Base-by-base conservation (phyloP, 2,888 invertebrate species). In the Drosophila mimetica region DNA sequence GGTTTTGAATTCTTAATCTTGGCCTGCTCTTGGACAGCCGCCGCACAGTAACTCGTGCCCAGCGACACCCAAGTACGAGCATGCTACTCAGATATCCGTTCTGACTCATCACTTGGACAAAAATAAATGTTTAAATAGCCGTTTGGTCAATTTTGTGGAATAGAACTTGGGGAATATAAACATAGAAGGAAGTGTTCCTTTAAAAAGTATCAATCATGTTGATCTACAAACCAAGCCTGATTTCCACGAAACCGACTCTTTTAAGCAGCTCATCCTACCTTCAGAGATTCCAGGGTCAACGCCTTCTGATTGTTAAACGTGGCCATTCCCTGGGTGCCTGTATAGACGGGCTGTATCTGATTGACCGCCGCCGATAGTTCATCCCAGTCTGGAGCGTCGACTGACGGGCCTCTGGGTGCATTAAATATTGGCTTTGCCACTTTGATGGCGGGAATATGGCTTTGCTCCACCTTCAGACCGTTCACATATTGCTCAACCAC, bases 231-330 rank as follows among this genome's bases (percentile, higher is more conserved):
- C 39, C 5, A 39, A 20, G 20, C 20, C 41, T 20, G 2, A 13
- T 5, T 18, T 20, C 20, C 13, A 20, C 11, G 13, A 13, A 13
- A 7, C 7, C 7, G 3, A 22, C 41, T 18, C 11, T 0, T 13
- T 11, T 18, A 4, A 4, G 4, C 11, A 18, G 13, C 0, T 8
- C 39, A n/a, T 3, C 8, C 36, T 34, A 91, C 91, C 74, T 95
- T 93, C 2, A 97, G 92, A 4, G 95, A 93, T 41, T 96, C 96
- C 58, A 95, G 91, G 2, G 96, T 96, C 28, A 96, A 86, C 8
- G 93, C 92, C 70, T 95, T 94, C 82, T 96, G 95, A 2, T 93
- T 93, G 85, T 95, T 93, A 77, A 95, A 94, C 0, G 95, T 96
- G 34, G 94, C 93, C 92, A 96, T 92, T 1, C 96, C 96, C 92